Conservation (phyloP, 2,888 invertebrate species). For the Luperina testacea region DNA sequence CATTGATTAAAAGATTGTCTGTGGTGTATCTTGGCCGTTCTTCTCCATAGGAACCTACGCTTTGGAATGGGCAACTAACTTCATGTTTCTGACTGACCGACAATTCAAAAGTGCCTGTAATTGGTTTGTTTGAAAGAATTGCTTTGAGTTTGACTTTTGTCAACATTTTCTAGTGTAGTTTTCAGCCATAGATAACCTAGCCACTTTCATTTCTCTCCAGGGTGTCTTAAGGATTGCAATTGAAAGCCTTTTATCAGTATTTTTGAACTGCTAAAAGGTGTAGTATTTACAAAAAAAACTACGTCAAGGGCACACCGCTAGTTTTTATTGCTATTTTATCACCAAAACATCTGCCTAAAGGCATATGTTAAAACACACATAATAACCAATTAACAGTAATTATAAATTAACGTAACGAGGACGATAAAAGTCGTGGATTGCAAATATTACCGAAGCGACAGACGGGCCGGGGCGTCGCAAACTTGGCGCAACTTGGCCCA, state of each 20-base stretch:
- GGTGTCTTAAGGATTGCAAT: not conserved
- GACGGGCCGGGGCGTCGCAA: conserved; percentile 68
- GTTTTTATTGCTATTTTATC: not conserved
- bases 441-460: conserved; percentile 82
- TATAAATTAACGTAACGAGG: conserved; percentile 84
- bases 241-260: not conserved
- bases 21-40: not conserved
- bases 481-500: conserved; percentile 68
- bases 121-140: not conserved
- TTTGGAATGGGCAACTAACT: not conserved
- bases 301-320: not conserved
- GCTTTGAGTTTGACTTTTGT: not conserved
- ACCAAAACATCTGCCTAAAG: not conserved
- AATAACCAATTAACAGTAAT: conserved; percentile 85
- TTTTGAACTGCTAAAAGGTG: not conserved
- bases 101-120: no score
- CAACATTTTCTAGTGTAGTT: not conserved
- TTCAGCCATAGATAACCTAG: not conserved
- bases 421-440: conserved; percentile 81
- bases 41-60: not conserved
- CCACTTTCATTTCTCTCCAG: not conserved
- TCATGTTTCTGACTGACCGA: not conserved
- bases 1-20: not conserved
- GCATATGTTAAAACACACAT: conserved; percentile 47
- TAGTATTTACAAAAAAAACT: not conserved